Evolutionary conservation across 2,113 vertebrate genomes (phyloP).

Genomic region (Syrrhaptes paradoxus): DNA sequence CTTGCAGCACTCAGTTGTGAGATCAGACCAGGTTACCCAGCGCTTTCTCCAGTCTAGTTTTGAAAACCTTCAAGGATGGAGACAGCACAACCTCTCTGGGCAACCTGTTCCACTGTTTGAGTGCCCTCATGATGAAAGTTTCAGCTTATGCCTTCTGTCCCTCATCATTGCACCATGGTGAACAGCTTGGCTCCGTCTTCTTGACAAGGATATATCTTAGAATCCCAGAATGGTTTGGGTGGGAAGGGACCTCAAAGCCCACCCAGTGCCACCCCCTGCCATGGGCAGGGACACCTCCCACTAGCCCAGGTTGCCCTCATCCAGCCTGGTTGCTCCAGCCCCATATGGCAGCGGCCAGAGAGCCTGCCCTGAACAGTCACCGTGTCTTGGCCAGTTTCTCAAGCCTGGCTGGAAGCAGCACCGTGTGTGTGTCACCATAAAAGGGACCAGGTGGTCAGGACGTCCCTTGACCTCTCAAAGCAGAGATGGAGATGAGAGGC

Average conservation of each 20-base stretch:
- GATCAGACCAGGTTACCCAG: not conserved
- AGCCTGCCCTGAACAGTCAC: not conserved
- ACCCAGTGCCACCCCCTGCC: too few species aligned
- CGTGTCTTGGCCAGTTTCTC: too few species aligned
- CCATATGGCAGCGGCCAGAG: too few species aligned
- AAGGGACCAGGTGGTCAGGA: not conserved
- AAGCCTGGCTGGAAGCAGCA: not conserved
- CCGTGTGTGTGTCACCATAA: not conserved
- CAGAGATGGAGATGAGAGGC: not conserved
- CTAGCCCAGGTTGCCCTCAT: too few species aligned
- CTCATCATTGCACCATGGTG: not conserved
- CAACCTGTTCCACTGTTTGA: not conserved
- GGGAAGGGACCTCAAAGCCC: too few species aligned
- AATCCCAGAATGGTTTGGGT: too few species aligned
- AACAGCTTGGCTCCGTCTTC: not conserved
- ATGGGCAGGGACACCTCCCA: too few species aligned
- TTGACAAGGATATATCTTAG: not conserved
- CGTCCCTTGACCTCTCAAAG: not conserved
- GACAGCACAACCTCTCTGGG: not conserved
- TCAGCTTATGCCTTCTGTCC: not conserved
- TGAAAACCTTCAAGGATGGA: not conserved
- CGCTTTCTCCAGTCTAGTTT: not conserved
- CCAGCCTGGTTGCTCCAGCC: not conserved
- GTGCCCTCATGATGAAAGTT: not conserved
- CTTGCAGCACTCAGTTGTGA: not conserved